phyloP scores from a whole-genome alignment of 2,797 vertebrate species.

The Taeniopygia guttata region DNA sequence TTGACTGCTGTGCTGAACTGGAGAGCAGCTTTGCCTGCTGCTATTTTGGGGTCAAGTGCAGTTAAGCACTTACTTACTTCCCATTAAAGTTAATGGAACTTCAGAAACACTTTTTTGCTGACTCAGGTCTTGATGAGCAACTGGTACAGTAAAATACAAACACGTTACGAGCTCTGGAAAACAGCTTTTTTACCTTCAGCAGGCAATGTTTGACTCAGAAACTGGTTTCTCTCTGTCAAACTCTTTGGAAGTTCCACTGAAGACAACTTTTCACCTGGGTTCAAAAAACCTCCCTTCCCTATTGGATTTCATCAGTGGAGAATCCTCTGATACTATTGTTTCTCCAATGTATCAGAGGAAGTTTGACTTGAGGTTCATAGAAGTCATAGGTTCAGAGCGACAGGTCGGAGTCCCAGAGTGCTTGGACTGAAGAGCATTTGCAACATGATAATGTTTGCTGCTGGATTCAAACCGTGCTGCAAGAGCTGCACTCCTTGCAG shows the following conservation, averaged over 20 bases:
- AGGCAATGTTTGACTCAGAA: background rate
- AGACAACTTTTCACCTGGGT: background rate
- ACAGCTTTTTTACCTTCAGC: background rate
- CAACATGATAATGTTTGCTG: rapidly evolving
- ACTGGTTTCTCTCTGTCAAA: background rate
- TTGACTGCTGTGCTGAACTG: background rate
- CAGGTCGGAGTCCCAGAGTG: background rate
- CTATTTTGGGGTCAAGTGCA: conserved; percentile 24
- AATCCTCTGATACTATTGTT: background rate
- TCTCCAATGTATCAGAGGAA: background rate
- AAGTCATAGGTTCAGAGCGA: background rate
- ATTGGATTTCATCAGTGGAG: background rate
- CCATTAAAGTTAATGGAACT: conserved; percentile 25
- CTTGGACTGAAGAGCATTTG: background rate
- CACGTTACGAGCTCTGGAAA: background rate
- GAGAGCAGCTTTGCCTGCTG: conserved; percentile 19
- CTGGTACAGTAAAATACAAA: background rate
- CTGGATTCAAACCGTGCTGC: background rate
- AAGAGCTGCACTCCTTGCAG: background rate
- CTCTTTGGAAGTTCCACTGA: background rate
- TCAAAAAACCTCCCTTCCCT: background rate
- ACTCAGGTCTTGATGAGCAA: conserved; percentile 14
- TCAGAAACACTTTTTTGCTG: conserved; percentile 18
- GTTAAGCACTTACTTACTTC: conserved; percentile 9
- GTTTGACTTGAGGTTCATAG: background rate